phyloP scores from a whole-genome alignment of 1,140 invertebrate genomes.

The Amyelois transitella region DNA sequence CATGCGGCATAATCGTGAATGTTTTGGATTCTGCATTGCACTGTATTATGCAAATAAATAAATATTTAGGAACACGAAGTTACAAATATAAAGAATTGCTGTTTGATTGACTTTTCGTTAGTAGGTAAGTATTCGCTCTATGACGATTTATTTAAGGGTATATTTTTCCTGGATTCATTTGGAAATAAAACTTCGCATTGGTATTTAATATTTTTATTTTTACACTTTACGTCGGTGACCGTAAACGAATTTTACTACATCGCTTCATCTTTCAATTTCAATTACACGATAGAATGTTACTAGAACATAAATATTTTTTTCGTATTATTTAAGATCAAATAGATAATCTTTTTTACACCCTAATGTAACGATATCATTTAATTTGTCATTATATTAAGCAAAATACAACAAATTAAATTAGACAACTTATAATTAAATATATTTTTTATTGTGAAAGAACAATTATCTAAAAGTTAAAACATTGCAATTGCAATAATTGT shows the following conservation, averaged over 20 bases:
- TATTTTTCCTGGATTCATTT: not conserved
- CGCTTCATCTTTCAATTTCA: slow-evolving; percentile 66
- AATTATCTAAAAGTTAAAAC: slow-evolving; percentile 65
- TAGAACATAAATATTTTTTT: slow-evolving; percentile 73
- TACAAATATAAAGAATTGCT: not conserved
- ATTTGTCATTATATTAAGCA: slow-evolving; percentile 72
- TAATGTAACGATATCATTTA: slow-evolving; percentile 73
- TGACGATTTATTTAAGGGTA: not conserved
- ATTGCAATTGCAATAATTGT: slow-evolving; percentile 68
- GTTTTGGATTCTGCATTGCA: too few species aligned
- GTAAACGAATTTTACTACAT: slow-evolving; percentile 72
- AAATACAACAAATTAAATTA: slow-evolving; percentile 73
- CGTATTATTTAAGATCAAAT: slow-evolving; percentile 72
- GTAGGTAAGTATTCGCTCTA: not conserved
- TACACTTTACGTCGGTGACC: slow-evolving; percentile 71
- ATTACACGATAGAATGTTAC: slow-evolving; percentile 72
- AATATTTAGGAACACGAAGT: not conserved
- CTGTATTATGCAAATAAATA: too few species aligned
- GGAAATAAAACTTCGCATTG: slow-evolving; percentile 57
- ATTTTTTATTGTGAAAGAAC: slow-evolving; percentile 67
- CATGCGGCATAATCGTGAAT: too few species aligned
- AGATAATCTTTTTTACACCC: slow-evolving; percentile 74
- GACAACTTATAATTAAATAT: slow-evolving; percentile 67
- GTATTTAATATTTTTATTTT: slow-evolving; percentile 71
- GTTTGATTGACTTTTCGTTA: not conserved